Conservation (phyloP, 2,797 vertebrate genomes). For the Mus spretus region DNA sequence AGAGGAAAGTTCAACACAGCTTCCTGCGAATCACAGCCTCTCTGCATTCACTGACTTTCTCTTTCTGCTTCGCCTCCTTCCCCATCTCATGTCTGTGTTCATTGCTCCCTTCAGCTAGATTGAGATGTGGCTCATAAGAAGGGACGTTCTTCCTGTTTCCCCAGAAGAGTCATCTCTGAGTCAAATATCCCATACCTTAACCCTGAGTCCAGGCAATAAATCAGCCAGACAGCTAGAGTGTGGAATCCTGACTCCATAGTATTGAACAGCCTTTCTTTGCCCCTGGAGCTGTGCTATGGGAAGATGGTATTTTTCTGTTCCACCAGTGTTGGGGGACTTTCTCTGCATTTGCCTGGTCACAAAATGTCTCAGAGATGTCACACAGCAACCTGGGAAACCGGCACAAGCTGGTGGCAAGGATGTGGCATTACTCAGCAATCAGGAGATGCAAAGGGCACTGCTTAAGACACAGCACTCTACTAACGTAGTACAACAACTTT, state of each 20-base stretch:
- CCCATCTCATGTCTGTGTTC: not conserved
- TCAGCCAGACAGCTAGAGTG: not conserved
- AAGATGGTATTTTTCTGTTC: not conserved
- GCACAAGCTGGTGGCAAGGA: not conserved
- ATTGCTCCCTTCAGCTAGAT: not conserved
- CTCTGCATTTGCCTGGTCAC: not conserved
- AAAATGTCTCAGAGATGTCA: not conserved
- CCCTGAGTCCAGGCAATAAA: slow-evolving; percentile 32
- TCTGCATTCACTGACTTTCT: not conserved
- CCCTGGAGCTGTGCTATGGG: not conserved
- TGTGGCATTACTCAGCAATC: not conserved
- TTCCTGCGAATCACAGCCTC: not conserved
- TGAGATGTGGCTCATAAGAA: not conserved
- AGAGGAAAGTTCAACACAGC: not conserved
- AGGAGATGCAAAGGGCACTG: too few species aligned
- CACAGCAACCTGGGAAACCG: not conserved
- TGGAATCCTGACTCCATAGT: not conserved
- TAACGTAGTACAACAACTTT: not conserved
- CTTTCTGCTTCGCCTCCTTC: not conserved
- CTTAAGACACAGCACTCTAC: not conserved
- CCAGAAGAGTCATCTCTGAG: slow-evolving; percentile 36
- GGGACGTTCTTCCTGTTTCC: not conserved
- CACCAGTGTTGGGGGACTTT: not conserved
- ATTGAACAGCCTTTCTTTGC: not conserved
- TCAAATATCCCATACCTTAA: slow-evolving; percentile 36